Base-by-base conservation (phyloP, 2,113 vertebrate genomes). In the Gobius niger region DNA sequence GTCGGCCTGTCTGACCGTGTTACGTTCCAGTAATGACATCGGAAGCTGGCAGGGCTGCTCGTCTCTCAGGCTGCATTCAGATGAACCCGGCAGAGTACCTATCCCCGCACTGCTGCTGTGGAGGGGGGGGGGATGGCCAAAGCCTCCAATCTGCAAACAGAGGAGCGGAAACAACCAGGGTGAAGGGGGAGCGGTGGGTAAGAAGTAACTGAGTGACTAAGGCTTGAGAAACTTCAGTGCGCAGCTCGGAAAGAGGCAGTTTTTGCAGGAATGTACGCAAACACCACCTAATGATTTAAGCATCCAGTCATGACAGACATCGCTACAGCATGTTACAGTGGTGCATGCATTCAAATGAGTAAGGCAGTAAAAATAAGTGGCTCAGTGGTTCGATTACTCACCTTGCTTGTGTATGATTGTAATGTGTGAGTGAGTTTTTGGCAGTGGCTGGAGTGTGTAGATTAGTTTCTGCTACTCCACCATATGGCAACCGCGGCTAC, bases 21-120 rank as follows among this genome's bases (percentile, higher is more conserved):
- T 81, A 80, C 67, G 80, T 82, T 88, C 73, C 79, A 88, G 70
- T 85, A 80, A 88, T 87, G 83, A 83, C 79, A 85, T 80, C 73
- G 73, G 80, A 80, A 87, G 88, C 77, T 89, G 88, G 86, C 85
- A 81, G 75, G 66, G 63, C 74, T 75, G 77, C 70, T 49, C 80
- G 84, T 80, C 82, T 88, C 84, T 71, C 82, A 84, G 81, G 75
- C 79, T 68, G 70, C 66, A 80, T 85, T 85, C 76, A 80, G 61
- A 72, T 68, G 40, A 69, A 76, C 63, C 34, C 56, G 76, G 65
- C 77, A 75, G 73, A 62, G 51, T 74, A 76, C 67, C 65, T 69
- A 70, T 42, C 54, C 54, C 24, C 54, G 7, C 24, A 57, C 54
- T 63, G 68, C 53, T 78, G 67, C 46, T 5, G 19, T n/a, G n/a